Conservation (phyloP, 2,888 invertebrate genomes). For the Ashinkailepas kermadecensis region DNA sequence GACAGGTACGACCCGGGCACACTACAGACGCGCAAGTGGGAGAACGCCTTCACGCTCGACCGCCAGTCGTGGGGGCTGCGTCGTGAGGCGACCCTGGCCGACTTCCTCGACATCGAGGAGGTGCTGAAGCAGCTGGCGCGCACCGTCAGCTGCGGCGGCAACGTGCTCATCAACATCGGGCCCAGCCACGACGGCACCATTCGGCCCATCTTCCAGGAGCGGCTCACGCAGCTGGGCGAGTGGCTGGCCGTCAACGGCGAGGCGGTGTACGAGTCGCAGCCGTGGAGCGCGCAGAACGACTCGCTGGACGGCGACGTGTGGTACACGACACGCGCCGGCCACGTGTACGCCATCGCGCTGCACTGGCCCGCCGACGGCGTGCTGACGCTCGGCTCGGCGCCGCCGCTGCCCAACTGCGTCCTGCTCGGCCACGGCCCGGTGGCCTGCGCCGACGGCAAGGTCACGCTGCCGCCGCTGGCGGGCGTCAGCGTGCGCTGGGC, state of each 20-base stretch:
- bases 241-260: constrained; percentile 79
- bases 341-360: constrained; percentile 33
- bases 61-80: constrained; percentile 77
- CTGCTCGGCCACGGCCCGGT: constrained; percentile 28
- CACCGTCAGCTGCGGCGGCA: constrained; percentile 81
- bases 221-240: constrained; percentile 62
- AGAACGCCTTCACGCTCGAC: constrained; percentile 89
- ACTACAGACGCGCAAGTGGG: constrained; percentile 89
- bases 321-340: constrained; percentile 30
- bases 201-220: constrained; percentile 73
- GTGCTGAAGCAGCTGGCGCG: constrained; percentile 62
- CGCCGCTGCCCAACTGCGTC: constrained; percentile 25
- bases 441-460: constrained; percentile 16
- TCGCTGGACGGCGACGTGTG: constrained; percentile 49
- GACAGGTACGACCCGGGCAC: constrained; percentile 60
- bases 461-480: constrained; percentile 27
- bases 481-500: constrained; percentile 28
- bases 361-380: constrained; percentile 30
- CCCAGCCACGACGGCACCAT: constrained; percentile 83
- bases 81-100: constrained; percentile 57
- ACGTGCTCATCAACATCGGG: constrained; percentile 73
- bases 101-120: constrained; percentile 56
- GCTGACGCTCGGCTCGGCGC: constrained; percentile 28
- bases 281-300: constrained; percentile 61
- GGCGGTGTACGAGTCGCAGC: constrained; percentile 44